Evolutionary conservation across 2,888 invertebrate species (phyloP).

Genomic region (Gnatocerus cornutus): DNA sequence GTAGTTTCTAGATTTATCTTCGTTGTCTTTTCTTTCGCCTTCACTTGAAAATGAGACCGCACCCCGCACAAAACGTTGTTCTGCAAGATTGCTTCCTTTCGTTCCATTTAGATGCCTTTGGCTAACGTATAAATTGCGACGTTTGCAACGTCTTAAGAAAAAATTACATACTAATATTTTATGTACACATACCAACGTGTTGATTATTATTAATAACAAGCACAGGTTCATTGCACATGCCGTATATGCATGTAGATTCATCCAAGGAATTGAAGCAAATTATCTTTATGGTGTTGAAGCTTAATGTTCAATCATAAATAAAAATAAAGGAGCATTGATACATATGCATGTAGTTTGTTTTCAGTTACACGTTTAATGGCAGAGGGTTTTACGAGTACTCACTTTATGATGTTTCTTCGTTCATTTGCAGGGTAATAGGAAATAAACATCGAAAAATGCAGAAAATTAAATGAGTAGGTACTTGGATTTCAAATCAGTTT

Average conservation of each 20-base stretch:
- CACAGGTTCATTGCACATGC: neutral
- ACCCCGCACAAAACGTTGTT: constrained; percentile 31
- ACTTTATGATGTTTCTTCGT: no score
- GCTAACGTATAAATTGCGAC: neutral
- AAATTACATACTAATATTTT: constrained; percentile 2
- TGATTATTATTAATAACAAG: constrained; percentile 2
- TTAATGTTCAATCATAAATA: neutral
- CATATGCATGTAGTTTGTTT: no score
- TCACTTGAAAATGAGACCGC: constrained; percentile 32
- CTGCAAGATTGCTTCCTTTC: constrained; percentile 34
- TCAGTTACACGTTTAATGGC: no score
- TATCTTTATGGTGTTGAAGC: no score
- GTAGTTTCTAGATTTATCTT: constrained; percentile 14
- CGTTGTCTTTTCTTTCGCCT: constrained; percentile 15
- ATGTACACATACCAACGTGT: neutral
- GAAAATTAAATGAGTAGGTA: no score
- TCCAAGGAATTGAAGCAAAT: neutral
- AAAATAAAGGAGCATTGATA: neutral
- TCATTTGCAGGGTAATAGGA: no score
- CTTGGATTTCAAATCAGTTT: no score
- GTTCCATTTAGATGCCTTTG: constrained; percentile 5
- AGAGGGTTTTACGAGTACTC: no score
- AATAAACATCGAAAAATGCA: no score
- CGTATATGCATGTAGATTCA: neutral
- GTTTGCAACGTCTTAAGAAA: neutral